Base-by-base conservation (phyloP, 2,888 invertebrate species). In the Hirtodrosophila alboralis region DNA sequence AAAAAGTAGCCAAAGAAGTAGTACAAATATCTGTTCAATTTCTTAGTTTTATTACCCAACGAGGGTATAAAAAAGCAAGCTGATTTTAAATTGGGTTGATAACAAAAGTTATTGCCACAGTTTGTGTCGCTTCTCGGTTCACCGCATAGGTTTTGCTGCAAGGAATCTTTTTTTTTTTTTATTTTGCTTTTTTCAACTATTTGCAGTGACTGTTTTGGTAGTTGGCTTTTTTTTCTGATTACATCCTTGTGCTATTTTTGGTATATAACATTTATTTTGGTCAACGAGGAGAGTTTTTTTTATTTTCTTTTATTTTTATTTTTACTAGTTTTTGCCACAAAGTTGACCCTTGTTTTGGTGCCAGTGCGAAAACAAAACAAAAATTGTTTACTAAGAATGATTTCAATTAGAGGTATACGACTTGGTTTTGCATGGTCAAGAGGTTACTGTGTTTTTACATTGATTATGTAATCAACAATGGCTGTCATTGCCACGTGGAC, bases 391-490 rank as follows among this genome's bases (percentile, higher is more conserved):
- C 18, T 18, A 18, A 18, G 18, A 18, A 18, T 18, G 3, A 5
- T 5, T 18, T 18, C 18, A 18, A 18, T 18, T 18, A 18, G 5
- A 18, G 5, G 18, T 18, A 18, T 18, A 4, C 5, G 18, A 3
- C 18, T 18, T 18, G 18, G 18, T 18, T 18, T 18, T 18, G 41
- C 14, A 4, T 3, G 16, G 30, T 5, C 3, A 44, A 28, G 3
- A 23, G n/a, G 8, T 12, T 54, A 47, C 40, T 27, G 43, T 27
- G 38, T 53, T 51, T 30, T 48, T 16, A 33, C 81, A 85, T 77
- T 58, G 77, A 85, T 85, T 77, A 83, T 65, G 48, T 85, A 83
- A 83, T 78, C 65, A 79, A 69, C 41, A 53, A 33, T 48, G 52
- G 52, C 40, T 59, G 57, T 14, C 60, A 38, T 33, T 53, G 84